phyloP scores from a whole-genome alignment of 1,140 invertebrate genomes.

The Microplitis mediator region DNA sequence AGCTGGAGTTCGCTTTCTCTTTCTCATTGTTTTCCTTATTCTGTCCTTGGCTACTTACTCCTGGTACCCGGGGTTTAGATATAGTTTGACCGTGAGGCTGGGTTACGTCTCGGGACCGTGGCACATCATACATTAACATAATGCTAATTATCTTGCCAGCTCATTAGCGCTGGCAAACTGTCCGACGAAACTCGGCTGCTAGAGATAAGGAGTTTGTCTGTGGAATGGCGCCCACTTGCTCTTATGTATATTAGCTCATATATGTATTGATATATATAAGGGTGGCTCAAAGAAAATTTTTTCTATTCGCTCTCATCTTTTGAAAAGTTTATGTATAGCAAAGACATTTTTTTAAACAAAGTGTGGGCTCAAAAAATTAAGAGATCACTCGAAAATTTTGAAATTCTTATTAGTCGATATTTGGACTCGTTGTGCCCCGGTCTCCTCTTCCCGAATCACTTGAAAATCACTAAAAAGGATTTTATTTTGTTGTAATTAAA shows the following conservation, averaged over 20 bases:
- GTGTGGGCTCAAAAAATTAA: too few relatives aligned
- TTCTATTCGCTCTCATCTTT: too few relatives aligned
- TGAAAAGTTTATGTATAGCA: too few relatives aligned
- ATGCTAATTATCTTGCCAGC: slow-evolving; percentile 64
- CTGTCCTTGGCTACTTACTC: not conserved
- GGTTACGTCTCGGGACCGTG: slow-evolving; percentile 46
- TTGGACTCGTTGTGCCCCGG: too few relatives aligned
- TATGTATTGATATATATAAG: not conserved
- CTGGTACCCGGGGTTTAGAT: slow-evolving; percentile 28
- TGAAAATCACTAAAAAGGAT: too few relatives aligned
- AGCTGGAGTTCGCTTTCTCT: not conserved
- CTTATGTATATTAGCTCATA: not conserved
- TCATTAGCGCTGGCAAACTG: slow-evolving; percentile 63
- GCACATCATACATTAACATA: slow-evolving; percentile 62
- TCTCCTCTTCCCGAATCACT: too few relatives aligned
- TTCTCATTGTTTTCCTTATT: not conserved
- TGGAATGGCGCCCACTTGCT: not conserved
- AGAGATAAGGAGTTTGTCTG: slow-evolving; percentile 44
- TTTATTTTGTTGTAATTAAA: too few relatives aligned
- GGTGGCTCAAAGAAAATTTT: too few relatives aligned
- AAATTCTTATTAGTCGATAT: too few relatives aligned
- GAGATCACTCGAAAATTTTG: too few relatives aligned
- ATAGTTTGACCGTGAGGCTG: slow-evolving; percentile 26
- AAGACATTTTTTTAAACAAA: too few relatives aligned
- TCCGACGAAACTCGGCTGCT: slow-evolving; percentile 57